Evolutionary conservation across 2,888 invertebrate species (phyloP).

Genomic region (Synergus itoensis): DNA sequence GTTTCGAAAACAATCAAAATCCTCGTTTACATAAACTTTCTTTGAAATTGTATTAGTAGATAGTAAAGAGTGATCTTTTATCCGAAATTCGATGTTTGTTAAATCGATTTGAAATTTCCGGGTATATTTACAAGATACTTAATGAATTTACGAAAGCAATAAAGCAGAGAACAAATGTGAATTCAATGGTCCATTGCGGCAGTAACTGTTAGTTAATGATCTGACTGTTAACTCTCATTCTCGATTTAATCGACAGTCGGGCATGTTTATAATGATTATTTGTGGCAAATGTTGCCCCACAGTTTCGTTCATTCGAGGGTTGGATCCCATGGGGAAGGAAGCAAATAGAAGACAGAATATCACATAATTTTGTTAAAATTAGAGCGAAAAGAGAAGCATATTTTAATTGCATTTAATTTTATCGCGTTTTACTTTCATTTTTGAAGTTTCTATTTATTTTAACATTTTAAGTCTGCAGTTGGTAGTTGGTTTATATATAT

Average conservation of each 20-base stretch:
- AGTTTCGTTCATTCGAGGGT: constrained; percentile 16
- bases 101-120: constrained; percentile 7
- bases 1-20: background rate
- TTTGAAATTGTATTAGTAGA: background rate
- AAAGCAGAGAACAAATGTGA: constrained; percentile 8
- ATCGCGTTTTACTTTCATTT: background rate
- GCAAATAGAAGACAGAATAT: background rate
- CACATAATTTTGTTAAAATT: background rate
- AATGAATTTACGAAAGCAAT: constrained; percentile 26
- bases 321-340: background rate
- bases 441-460: background rate
- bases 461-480: background rate
- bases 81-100: background rate
- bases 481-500: background rate
- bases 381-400: background rate
- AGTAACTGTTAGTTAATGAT: constrained; percentile 27
- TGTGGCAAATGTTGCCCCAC: constrained; percentile 52
- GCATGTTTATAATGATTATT: constrained; percentile 60
- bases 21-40: too few relatives aligned
- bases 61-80: background rate
- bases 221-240: constrained; percentile 36
- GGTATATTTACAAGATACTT: background rate
- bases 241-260: constrained; percentile 45
- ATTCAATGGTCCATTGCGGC: constrained; percentile 16
- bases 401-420: background rate